Conservation (phyloP, 2,888 invertebrate genomes). For the Phymatocera aterrima region DNA sequence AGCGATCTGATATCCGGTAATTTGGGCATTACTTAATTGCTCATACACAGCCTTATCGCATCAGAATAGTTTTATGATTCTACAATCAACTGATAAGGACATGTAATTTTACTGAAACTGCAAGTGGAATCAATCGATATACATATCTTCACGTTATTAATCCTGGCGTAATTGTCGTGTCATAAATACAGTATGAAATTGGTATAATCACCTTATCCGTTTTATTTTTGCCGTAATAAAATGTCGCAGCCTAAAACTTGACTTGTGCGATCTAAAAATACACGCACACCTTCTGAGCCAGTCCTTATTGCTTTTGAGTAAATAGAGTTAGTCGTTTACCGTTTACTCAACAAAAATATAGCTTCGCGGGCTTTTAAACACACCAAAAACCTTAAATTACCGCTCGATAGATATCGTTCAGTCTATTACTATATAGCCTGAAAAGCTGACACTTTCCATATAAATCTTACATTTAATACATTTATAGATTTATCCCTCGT, state of each 20-base stretch:
- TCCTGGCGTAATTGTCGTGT: background rate
- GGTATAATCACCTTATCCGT: background rate
- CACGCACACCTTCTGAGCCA: background rate
- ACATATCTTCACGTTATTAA: background rate
- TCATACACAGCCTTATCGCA: too few species aligned
- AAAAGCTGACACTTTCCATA: background rate
- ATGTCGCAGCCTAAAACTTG: background rate
- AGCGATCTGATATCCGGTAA: too few species aligned
- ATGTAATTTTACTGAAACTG: constrained; percentile 1
- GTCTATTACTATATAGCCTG: background rate
- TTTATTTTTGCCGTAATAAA: background rate
- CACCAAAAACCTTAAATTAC: background rate
- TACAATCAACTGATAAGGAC: background rate
- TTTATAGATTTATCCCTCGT: background rate
- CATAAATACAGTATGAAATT: background rate
- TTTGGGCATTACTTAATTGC: too few species aligned
- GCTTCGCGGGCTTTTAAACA: background rate
- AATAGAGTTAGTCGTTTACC: background rate
- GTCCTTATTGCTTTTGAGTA: background rate
- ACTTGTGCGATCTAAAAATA: background rate
- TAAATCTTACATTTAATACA: background rate
- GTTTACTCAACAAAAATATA: background rate
- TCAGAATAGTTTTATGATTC: background rate
- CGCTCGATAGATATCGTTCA: background rate
- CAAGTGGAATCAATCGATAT: background rate